Evolutionary conservation across 1,140 invertebrate genomes (phyloP), one percentile per base, ranked within the genome.

Genomic region (Drosophila paulistorum): DNA sequence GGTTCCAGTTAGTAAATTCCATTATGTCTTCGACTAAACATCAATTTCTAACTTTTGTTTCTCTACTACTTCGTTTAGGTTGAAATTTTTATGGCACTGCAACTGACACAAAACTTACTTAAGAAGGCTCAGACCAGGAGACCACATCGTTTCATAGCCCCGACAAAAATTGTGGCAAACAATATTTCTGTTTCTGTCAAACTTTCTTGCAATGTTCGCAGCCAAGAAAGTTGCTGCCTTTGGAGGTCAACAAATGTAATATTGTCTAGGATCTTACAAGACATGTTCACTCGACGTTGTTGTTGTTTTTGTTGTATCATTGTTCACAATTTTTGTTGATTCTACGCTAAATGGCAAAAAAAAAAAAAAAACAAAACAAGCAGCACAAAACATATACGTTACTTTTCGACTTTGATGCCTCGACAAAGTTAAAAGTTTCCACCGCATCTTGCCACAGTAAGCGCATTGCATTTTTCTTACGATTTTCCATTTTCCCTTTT

Each of bases 371-470:
- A 39, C 17, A 17, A 39, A 39, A 39, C 11, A 39, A 39, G 11
- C 3, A 39, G 3, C 11, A 13, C 3, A 13, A 39, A 39, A 39
- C 13, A 39, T 39, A 39, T 13, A 39, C 37, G 73, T 77, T 77
- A 77, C 74, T 77, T 76, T 77, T 77, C 73, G 73, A 76, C 74
- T 76, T 76, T 76, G 74, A 73, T 65, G 73, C 72, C 74, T 73
- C 55, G 30, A 17, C 57, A 58, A 61, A 77, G 74, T 76, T 76
- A 55, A 77, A 77, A 77, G 74, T 77, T 77, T 76, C 69, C 66
- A 59, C 20, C 64, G 59, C 37, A 39, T 39, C 37, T 39, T 39
- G 37, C 63, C 61, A 57, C 54, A 57, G 26, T 30, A 57, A 57
- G 54, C 23, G 70, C 74, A 42, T 42, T 75, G 74, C 71, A 74